Evolutionary conservation across 2,888 invertebrate species (phyloP).

Genomic region (Elysia crispata): DNA sequence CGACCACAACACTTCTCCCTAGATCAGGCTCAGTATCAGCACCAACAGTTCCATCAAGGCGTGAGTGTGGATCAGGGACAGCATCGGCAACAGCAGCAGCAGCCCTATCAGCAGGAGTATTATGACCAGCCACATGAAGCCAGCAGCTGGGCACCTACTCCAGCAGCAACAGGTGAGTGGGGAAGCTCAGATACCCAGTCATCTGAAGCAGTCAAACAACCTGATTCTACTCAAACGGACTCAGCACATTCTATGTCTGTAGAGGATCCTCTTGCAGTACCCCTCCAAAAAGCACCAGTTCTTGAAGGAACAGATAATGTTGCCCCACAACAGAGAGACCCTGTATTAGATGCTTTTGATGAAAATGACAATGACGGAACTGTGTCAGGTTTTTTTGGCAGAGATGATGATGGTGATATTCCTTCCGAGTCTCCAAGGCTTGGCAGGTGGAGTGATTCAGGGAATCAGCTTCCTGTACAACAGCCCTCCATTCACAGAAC

Average conservation of each 20-base stretch:
- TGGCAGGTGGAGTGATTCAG: background rate
- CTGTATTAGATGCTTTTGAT: conserved; percentile 18
- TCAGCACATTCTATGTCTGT: background rate
- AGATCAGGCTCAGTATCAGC: background rate
- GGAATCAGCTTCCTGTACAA: no score
- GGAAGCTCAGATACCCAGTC: background rate
- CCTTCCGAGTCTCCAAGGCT: conserved; percentile 9
- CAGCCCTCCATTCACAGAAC: conserved; percentile 42
- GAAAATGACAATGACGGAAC: conserved; percentile 52
- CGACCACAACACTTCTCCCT: background rate
- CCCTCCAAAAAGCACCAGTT: background rate
- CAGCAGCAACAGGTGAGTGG: conserved; percentile 1
- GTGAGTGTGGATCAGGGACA: conserved; percentile 14
- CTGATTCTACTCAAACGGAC: background rate
- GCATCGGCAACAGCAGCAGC: conserved; percentile 17
- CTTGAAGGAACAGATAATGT: conserved; percentile 5
- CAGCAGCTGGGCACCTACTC: conserved; percentile 17
- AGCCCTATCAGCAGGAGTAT: conserved; percentile 9
- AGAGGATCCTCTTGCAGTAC: background rate
- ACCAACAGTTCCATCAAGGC: background rate
- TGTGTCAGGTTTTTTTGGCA: conserved; percentile 54
- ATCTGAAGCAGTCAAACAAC: background rate
- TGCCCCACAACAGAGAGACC: background rate
- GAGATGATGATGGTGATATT: conserved; percentile 51
- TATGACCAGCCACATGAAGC: conserved; percentile 36